Conservation (phyloP, 2,888 invertebrate genomes). For the Melipona beecheii region DNA sequence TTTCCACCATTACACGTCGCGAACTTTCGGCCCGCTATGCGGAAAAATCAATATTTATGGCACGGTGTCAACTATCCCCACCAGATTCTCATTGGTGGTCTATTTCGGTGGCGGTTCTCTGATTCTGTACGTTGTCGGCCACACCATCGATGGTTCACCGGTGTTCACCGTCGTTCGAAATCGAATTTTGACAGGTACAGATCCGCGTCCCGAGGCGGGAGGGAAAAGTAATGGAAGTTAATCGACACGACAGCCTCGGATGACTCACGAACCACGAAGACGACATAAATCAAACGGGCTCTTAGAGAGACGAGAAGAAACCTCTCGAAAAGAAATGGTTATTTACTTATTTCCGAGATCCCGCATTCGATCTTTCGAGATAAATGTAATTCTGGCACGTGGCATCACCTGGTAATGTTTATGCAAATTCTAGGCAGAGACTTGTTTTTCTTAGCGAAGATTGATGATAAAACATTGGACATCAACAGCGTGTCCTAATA, state of each 20-base stretch:
- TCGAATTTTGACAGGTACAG: constrained; percentile 48
- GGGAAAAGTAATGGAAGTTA: neutral
- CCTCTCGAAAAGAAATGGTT: neutral
- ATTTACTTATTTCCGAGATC: neutral
- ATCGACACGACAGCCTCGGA: constrained; percentile 29
- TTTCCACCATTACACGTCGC: constrained; percentile 51
- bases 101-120: constrained; percentile 44
- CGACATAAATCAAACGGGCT: constrained; percentile 36
- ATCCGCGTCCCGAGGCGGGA: neutral
- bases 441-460: neutral
- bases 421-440: neutral
- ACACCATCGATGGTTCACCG: constrained; percentile 1
- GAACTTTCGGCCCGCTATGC: constrained; percentile 44
- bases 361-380: neutral
- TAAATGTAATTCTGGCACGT: neutral
- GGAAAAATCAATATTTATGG: constrained; percentile 69
- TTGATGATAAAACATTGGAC: too few species aligned
- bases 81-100: constrained; percentile 38
- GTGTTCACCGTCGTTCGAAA: neutral
- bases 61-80: constrained; percentile 42
- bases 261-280: constrained; percentile 1
- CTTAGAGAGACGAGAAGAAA: neutral
- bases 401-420: neutral
- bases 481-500: too few species aligned
- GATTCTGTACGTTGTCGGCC: constrained; percentile 17